Base-by-base conservation (phyloP, 2,888 invertebrate species). In the Neoitamus cyanurus region DNA sequence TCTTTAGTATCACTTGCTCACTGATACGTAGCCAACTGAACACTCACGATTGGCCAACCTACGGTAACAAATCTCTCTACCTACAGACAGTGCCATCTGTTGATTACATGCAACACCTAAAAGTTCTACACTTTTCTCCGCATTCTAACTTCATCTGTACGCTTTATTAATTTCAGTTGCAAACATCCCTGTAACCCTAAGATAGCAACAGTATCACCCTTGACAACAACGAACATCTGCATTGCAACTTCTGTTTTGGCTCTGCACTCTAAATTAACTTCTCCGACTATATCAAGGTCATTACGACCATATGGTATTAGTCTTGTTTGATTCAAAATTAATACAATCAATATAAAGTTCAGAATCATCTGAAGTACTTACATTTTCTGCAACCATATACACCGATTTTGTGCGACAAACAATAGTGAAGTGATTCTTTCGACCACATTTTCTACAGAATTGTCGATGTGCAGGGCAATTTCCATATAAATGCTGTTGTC, bases 121-220 rank as follows among this genome's bases (percentile, higher is more conserved):
- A n/a, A n/a, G n/a, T n/a, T n/a, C n/a, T n/a, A n/a, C n/a, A n/a
- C n/a, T n/a, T n/a, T 69, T 25, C 2, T 28, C 25, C 4, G n/a
- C 4, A 5, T 72, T 77, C 69, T 7, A 36, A 80, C 3, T 48
- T 31, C 9, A 69, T 84, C 13, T 25, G 85, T 25, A 13, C 86
- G 42, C 37, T 85, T 84, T 25, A 86, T 83, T 30, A 86, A 72
- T 11, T 78, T 83, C 6, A 85, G 73, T 48, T 84, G 7, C 28
- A 75, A 13, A 73, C 86, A 85, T 9, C 77, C 36, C 34, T 83
- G 37, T 46, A 13, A 84, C 46, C 83, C 85, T 28, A 84, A 80
- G 28, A 84, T 46, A 37, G 58, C 58, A 20, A 80, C 46, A 4
- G 46, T 36, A 20, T 25, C 46, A 3, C 28, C 11, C 11, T 28